A percentile compares a stretch with the other conserved stretches of the same genome.
phyloP scores from a whole-genome alignment of 2,113 vertebrate genomes.

The Rynchops niger region DNA sequence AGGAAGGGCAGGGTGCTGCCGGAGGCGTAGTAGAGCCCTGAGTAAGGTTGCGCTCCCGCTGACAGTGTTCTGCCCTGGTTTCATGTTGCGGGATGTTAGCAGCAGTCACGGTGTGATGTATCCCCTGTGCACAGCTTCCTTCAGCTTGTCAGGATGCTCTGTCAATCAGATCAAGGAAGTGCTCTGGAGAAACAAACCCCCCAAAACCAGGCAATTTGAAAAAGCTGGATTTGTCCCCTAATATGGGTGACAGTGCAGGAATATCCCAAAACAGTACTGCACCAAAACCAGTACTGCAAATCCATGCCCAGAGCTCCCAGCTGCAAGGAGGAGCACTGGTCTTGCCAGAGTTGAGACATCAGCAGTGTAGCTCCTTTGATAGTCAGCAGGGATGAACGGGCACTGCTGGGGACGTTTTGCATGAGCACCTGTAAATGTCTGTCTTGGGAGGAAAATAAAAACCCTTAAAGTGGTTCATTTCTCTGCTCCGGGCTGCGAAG shows the following conservation, averaged over 20 bases:
- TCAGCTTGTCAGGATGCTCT: neutral
- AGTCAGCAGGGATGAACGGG: neutral
- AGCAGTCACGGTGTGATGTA: rapidly evolving
- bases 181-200: neutral
- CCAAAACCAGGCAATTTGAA: rapidly evolving
- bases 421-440: neutral
- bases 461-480: neutral
- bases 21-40: neutral
- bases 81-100: rapidly evolving
- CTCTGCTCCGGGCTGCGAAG: neutral
- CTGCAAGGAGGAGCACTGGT: neutral
- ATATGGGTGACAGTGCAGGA: rapidly evolving
- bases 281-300: neutral
- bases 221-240: neutral
- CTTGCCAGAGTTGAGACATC: neutral
- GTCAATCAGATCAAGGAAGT: neutral
- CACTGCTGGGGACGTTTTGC: neutral
- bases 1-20: neutral
- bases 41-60: neutral
- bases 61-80: rapidly evolving
- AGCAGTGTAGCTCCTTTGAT: neutral
- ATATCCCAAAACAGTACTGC: neutral
- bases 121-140: neutral
- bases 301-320: neutral
- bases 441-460: neutral